Evolutionary conservation across 2,888 invertebrate genomes (phyloP), one percentile per base, ranked within the genome.

Genomic region (Cheilosia variabilis): DNA sequence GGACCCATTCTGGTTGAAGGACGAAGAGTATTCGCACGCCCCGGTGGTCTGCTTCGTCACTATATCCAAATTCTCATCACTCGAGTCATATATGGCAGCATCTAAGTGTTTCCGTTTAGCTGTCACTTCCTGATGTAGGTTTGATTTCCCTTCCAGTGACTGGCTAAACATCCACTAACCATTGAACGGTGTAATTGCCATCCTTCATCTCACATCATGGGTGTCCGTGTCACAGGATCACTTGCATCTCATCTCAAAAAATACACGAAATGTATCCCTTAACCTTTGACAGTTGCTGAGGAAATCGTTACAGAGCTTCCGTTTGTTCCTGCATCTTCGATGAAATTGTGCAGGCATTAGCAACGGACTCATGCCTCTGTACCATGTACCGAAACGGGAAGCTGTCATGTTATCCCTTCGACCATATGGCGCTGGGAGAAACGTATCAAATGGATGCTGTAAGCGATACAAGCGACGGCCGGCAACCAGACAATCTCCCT

Each of bases 331-430:
- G 22, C 19, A 69, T 69, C 68, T 37, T n/a, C 34, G 24, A 19
- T 47, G 68, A 52, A 53, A 43, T 17, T 22, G 17, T 45, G 43
- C 41, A 57, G 24, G 41, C 62, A 82, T 83, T 83, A 79, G 52
- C 79, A 75, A 75, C 79, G 43, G 68, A 58, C 55, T 84, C 79
- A 83, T 83, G 45, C 83, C 83, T 84, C 73, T 63, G 78, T 71
- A 75, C 69, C 75, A 80, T 84, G 79, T 71, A 80, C 73, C 84
- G 65, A 80, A 84, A 75, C 84, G 84, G 84, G 84, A 84, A 84
- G 84, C 84, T 84, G 84, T 80, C 80, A 84, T 47, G 69, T 75
- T 58, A 80, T 73, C 75, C 80, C 22, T 37, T 60, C 22, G 53
- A 31, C 75, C 84, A 84, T 69, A 58, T 84, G 84, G 65, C 13